Percentiles rank a stretch among this genome's conserved stretches.
phyloP scores from a whole-genome alignment of 2,888 invertebrate species.

The Cyclophora punctaria region DNA sequence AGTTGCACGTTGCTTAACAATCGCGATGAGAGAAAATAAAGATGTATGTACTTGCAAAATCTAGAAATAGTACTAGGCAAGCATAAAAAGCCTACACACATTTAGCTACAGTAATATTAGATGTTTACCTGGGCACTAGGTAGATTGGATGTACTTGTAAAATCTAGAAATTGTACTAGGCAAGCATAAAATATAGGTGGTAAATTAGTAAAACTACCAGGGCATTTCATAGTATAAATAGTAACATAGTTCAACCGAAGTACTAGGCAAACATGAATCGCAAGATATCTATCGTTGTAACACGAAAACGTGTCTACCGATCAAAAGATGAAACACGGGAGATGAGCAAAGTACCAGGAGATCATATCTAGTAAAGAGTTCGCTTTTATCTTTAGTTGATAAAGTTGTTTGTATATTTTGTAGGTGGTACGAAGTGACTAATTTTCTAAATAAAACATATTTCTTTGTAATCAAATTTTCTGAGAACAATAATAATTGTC shows the following conservation, averaged over 20 bases:
- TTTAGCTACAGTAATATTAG: too few species aligned
- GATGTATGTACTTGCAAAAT: too few species aligned
- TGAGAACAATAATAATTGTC: not conserved
- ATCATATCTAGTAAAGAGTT: not conserved
- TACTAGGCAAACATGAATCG: slow-evolving; percentile 1
- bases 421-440: not conserved
- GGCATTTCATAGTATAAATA: not conserved
- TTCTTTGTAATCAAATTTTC: not conserved
- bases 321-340: not conserved
- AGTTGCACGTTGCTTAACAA: too few species aligned
- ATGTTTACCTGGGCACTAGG: too few species aligned
- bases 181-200: too few species aligned
- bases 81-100: too few species aligned
- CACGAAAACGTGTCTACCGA: not conserved
- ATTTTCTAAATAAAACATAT: not conserved
- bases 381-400: not conserved
- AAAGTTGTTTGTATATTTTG: not conserved
- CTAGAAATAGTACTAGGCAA: too few species aligned
- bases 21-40: too few species aligned
- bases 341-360: not conserved
- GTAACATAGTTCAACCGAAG: not conserved
- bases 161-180: too few species aligned
- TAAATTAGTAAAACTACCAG: slow-evolving; percentile 15
- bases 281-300: not conserved
- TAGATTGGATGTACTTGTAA: too few species aligned